phyloP scores from a whole-genome alignment of 2,797 vertebrate genomes.

The Macropus fuliginosus region DNA sequence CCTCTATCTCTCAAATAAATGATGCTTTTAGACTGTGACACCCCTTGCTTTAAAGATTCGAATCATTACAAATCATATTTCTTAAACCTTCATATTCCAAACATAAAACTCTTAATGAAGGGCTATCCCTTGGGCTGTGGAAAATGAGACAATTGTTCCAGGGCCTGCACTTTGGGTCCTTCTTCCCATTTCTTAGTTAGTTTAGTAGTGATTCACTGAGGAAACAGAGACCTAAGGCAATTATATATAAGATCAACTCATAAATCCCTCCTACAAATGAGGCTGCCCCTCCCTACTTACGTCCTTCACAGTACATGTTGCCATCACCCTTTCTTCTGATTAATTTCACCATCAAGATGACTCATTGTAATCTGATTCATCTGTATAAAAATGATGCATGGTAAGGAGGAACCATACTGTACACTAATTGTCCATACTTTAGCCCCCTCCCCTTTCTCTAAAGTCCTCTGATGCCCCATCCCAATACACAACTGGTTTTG shows the following conservation, averaged over 20 bases:
- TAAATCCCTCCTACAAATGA: constrained; percentile 1
- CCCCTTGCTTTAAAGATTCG: neutral
- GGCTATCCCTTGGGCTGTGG: neutral
- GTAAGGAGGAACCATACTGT: neutral
- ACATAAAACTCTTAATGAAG: neutral
- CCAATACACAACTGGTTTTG: neutral
- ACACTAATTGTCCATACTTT: neutral
- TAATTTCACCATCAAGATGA: neutral
- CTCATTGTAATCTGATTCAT: neutral
- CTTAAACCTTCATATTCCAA: neutral
- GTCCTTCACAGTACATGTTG: neutral
- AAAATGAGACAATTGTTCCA: neutral
- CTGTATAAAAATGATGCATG: neutral
- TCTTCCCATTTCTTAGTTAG: neutral
- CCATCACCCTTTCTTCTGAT: neutral
- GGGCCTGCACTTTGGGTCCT: neutral
- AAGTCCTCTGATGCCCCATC: neutral
- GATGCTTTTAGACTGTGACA: neutral
- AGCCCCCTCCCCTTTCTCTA: neutral
- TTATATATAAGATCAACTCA: neutral
- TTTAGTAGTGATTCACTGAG: neutral
- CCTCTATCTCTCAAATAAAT: neutral
- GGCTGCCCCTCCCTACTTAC: neutral
- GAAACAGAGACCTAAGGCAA: neutral
- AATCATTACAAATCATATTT: neutral